Percentiles rank a stretch among this genome's conserved stretches.
Conservation (phyloP, 2,113 vertebrate genomes). For the Stictonetta naevosa region DNA sequence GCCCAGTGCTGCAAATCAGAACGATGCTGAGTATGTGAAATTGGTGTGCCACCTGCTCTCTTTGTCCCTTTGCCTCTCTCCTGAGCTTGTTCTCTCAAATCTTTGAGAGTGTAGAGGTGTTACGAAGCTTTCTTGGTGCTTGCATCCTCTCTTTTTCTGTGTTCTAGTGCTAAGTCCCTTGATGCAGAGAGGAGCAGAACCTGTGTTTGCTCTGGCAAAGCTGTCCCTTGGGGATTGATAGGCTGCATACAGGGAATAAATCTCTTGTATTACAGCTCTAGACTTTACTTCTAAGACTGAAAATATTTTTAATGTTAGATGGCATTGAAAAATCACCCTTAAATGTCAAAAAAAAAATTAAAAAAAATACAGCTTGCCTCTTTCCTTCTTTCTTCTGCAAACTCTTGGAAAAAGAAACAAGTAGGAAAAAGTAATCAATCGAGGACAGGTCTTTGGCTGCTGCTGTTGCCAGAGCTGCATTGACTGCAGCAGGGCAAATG, state of each 20-base stretch:
- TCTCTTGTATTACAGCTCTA: background rate
- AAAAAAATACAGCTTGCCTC: background rate
- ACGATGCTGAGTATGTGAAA: background rate
- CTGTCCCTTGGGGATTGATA: background rate
- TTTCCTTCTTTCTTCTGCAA: background rate
- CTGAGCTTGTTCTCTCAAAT: background rate
- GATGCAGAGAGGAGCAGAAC: background rate
- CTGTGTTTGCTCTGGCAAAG: background rate
- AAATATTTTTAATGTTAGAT: background rate
- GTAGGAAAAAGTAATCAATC: background rate
- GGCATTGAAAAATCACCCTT: background rate
- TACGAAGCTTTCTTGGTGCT: background rate
- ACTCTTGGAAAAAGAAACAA: background rate
- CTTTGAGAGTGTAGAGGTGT: background rate
- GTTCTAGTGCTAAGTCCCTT: background rate
- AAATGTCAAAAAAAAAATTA: background rate
- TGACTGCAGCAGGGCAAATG: conserved; percentile 27
- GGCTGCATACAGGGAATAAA: background rate
- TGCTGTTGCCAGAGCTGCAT: background rate
- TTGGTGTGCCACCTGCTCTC: background rate
- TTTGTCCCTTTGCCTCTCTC: background rate
- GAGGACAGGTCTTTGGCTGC: conserved; percentile 22
- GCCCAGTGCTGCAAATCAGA: background rate
- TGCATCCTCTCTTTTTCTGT: background rate
- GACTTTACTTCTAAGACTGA: background rate